Base-by-base conservation (phyloP, 2,888 invertebrate species). In the Thera britannica region DNA sequence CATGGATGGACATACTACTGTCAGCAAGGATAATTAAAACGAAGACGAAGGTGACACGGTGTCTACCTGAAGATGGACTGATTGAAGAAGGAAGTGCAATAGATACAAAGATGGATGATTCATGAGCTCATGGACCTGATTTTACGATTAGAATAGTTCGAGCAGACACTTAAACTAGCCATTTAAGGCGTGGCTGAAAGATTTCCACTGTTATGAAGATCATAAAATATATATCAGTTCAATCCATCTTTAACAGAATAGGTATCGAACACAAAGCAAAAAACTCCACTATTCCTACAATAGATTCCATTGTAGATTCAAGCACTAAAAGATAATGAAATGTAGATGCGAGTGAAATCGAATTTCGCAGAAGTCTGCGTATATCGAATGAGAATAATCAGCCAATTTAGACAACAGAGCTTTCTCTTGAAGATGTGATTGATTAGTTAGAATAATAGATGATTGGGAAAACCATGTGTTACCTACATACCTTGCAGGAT, bases 1-100 rank as follows among this genome's bases (percentile, higher is more conserved):
- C 92, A 92, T 87, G 92, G 92, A 81, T 88, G 88, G 74, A 73
- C 75, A 74, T 77, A 79, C 79, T 80, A 84, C 82, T 79, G 81
- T 75, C 56, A 75, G 77, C 83, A 82, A 88, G 85, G 86, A 81
- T 83, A 83, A 84, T 81, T 82, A 79, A 82, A 76, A 72, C 79
- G 76, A 80, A 70, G 76, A 79, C 76, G 76, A 78, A 58, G 74
- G 71, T 66, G 76, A 73, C 77, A 77, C 74, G 74, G 76, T 73
- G 76, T 77, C 71, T 72, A 77, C 71, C 68, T 67, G 75, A 75
- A 67, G 69, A 72, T 61, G 66, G 75, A 72, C 75, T 74, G 76
- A 75, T 75, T 73, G 60, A 69, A 72, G 66, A 70, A 77, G 76
- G 77, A 75, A 72, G 55, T 71, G 56, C 46, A 56, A 66, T 67